Conservation (phyloP, 2,797 vertebrate species). For the Rhinella marina region DNA sequence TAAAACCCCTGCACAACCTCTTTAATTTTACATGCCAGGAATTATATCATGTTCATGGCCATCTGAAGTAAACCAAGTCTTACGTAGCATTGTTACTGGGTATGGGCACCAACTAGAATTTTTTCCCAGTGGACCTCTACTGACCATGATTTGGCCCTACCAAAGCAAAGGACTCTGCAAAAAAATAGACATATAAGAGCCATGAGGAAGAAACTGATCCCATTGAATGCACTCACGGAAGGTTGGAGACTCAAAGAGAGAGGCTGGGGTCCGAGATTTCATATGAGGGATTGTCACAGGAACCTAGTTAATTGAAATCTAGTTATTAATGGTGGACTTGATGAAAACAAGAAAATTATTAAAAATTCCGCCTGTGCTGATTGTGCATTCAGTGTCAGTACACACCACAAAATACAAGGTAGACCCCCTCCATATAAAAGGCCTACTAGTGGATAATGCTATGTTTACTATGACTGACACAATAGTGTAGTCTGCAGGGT, state of each 20-base stretch:
- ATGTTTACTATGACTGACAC: neutral
- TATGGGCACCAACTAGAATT: neutral
- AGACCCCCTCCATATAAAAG: too few species aligned
- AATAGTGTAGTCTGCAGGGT: neutral
- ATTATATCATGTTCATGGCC: too few species aligned
- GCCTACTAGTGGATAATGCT: neutral
- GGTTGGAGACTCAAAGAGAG: conserved; percentile 36
- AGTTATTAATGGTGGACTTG: neutral
- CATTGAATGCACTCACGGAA: conserved; percentile 18
- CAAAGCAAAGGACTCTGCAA: neutral
- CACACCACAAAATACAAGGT: neutral
- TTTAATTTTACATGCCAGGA: too few species aligned
- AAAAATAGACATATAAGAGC: neutral
- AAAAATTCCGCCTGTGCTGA: neutral
- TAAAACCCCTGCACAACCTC: too few species aligned
- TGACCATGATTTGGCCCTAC: neutral
- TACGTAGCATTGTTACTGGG: neutral
- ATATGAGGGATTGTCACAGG: conserved; percentile 30
- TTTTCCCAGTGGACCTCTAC: neutral
- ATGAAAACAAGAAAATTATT: neutral
- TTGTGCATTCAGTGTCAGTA: neutral
- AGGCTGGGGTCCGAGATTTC: neutral
- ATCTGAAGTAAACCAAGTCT: neutral
- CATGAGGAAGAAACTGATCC: neutral
- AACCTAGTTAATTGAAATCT: conserved; percentile 18